Evolutionary conservation across 2,888 invertebrate genomes (phyloP).

Genomic region (Scaptomyza parva): DNA sequence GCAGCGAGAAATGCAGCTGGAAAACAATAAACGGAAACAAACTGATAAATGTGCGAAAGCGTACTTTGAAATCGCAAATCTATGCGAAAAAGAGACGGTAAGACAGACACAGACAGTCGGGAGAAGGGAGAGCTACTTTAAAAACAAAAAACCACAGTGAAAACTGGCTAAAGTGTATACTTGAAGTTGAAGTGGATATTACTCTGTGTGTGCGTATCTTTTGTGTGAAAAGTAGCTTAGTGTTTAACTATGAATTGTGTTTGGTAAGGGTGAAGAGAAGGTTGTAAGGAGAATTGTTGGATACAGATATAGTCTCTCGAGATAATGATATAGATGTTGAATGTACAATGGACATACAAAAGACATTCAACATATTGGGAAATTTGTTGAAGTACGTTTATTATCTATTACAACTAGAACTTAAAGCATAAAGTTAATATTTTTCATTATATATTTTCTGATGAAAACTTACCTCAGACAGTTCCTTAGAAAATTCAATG

Average conservation of each 20-base stretch:
- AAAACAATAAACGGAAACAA: constrained; percentile 21
- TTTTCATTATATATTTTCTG: too few relatives aligned
- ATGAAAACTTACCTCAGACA: too few relatives aligned
- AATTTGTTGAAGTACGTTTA: too few relatives aligned
- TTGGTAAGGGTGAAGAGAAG: too few relatives aligned
- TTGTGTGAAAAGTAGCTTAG: not conserved
- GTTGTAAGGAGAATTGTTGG: not conserved
- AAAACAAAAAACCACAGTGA: constrained; percentile 17
- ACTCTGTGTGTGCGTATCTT: not conserved
- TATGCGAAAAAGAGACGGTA: not conserved
- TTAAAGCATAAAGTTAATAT: too few relatives aligned
- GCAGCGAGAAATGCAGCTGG: constrained; percentile 17
- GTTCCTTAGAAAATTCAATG: too few relatives aligned
- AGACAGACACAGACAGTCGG: not conserved
- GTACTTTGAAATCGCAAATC: constrained; percentile 8
- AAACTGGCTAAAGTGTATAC: not conserved
- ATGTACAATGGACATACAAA: too few relatives aligned
- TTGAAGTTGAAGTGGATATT: not conserved
- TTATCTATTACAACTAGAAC: too few relatives aligned
- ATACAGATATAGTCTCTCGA: too few relatives aligned
- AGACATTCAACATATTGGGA: too few relatives aligned
- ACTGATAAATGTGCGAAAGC: constrained; percentile 38
- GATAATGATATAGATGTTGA: too few relatives aligned
- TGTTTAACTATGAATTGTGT: constrained; percentile 1
- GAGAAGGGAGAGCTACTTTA: not conserved